Conservation (phyloP, 1,140 invertebrate species). For the Sycobia sp. region DNA sequence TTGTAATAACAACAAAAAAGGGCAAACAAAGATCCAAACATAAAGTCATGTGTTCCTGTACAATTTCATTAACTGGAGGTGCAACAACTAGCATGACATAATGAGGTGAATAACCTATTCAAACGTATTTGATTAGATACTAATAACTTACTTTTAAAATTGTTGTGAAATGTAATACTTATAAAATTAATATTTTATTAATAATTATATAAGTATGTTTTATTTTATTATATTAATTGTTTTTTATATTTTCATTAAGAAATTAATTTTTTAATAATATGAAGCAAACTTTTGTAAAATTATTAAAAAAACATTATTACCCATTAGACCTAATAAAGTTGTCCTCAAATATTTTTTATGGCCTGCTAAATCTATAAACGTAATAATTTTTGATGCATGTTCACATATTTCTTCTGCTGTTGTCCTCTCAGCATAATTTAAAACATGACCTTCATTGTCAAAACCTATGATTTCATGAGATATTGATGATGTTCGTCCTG, state of each 20-base stretch:
- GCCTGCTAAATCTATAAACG: conserved; percentile 95
- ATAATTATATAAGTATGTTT: background rate
- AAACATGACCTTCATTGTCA: conserved; percentile 70
- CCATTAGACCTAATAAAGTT: conserved; percentile 89
- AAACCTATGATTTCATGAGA: conserved; percentile 97
- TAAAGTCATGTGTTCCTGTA: conserved; percentile 82
- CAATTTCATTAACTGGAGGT: conserved; percentile 56
- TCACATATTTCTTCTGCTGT: conserved; percentile 95
- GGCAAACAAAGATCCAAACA: conserved; percentile 85
- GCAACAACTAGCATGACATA: conserved; percentile 90
- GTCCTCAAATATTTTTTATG: conserved; percentile 96
- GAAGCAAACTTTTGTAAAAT: background rate
- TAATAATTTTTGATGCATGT: conserved; percentile 86
- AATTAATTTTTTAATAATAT: too few relatives aligned
- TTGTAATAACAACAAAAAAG: conserved; percentile 89
- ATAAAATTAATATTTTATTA: conserved; percentile 2
- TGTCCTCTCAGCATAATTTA: conserved; percentile 87
- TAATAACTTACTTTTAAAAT: too few relatives aligned
- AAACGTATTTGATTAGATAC: too few relatives aligned
- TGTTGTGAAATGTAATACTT: too few relatives aligned
- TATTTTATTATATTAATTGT: background rate
- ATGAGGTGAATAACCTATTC: conserved; percentile 86
- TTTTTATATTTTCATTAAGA: background rate
- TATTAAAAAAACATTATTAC: conserved; percentile 34
- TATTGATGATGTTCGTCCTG: conserved; percentile 94